A percentile compares a stretch with the other conserved stretches of the same genome.
Evolutionary conservation across 1,140 invertebrate genomes (phyloP).

Genomic region (Ganaspis sp.): DNA sequence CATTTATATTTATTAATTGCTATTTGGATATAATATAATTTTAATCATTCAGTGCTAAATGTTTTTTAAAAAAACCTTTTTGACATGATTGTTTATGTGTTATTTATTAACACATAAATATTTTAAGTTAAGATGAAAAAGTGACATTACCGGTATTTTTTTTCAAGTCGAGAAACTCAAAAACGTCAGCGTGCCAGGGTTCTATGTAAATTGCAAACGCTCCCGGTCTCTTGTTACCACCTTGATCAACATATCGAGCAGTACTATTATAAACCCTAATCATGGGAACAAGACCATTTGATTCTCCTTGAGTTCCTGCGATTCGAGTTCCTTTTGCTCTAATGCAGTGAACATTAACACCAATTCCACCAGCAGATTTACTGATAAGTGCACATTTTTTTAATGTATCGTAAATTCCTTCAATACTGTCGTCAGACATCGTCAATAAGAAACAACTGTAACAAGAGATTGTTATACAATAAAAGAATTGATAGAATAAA

Average conservation of each 20-base stretch:
- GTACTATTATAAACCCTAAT: slow-evolving; percentile 97
- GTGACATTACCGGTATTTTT: slow-evolving; percentile 89
- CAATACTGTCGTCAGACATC: slow-evolving; percentile 97
- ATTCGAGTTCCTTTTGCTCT: slow-evolving; percentile 94
- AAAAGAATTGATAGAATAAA: slow-evolving; percentile 22
- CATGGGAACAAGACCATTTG: slow-evolving; percentile 99
- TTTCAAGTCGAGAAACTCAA: slow-evolving; percentile 95
- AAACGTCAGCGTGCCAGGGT: slow-evolving; percentile 99
- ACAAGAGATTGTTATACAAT: slow-evolving; percentile 48
- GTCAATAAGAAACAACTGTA: slow-evolving; percentile 94
- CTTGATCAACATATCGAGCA: slow-evolving; percentile 98
- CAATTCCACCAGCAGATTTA: slow-evolving; percentile 98
- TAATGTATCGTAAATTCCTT: slow-evolving; percentile 97
- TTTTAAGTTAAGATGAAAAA: background rate
- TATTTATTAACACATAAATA: no score
- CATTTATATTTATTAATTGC: no score
- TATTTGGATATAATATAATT: no score
- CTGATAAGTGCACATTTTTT: slow-evolving; percentile 97
- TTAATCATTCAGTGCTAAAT: no score
- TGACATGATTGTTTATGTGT: no score
- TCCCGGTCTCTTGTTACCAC: slow-evolving; percentile 98
- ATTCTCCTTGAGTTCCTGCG: slow-evolving; percentile 95
- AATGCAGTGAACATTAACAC: slow-evolving; percentile 97
- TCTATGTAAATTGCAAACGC: slow-evolving; percentile 99
- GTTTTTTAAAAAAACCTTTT: no score